Conservation (phyloP, 2,888 invertebrate genomes). For the Brachyptera risi region DNA sequence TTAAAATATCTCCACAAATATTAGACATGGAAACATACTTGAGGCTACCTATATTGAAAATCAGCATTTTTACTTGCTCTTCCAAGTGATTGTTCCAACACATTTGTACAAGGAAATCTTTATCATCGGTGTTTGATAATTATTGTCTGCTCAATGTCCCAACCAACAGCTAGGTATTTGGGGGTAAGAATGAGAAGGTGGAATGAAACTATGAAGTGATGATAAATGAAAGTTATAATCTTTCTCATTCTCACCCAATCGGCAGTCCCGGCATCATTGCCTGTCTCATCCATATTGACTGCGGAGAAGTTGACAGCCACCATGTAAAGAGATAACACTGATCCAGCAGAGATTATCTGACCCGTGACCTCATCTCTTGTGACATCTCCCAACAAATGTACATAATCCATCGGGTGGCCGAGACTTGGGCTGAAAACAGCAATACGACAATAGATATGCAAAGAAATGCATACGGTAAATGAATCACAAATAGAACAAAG, state of each 20-base stretch:
- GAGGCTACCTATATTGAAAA: too few relatives aligned
- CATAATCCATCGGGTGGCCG: constrained; percentile 62
- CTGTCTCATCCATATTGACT: constrained; percentile 60
- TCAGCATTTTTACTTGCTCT: too few relatives aligned
- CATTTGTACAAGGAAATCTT: too few relatives aligned
- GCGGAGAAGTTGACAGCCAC: constrained; percentile 63
- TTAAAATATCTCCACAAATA: too few relatives aligned
- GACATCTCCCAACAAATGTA: constrained; percentile 58
- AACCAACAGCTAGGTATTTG: too few relatives aligned
- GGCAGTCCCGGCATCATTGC: constrained; percentile 69
- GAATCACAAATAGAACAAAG: neutral
- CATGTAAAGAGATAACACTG: constrained; percentile 61
- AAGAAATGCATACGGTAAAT: constrained; percentile 2
- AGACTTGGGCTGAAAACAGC: constrained; percentile 58
- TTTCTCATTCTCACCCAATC: constrained; percentile 69
- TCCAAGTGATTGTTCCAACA: too few relatives aligned
- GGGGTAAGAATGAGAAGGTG: too few relatives aligned
- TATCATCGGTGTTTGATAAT: too few relatives aligned
- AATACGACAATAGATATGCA: constrained; percentile 29
- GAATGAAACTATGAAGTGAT: too few relatives aligned
- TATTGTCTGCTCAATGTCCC: too few relatives aligned
- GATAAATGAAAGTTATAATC: too few relatives aligned
- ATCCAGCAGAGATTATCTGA: constrained; percentile 58
- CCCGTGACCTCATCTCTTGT: constrained; percentile 53
- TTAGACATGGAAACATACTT: too few relatives aligned